Base-by-base conservation (phyloP, 92 coral and sea anemone genomes). In the Actinostola sp. region DNA sequence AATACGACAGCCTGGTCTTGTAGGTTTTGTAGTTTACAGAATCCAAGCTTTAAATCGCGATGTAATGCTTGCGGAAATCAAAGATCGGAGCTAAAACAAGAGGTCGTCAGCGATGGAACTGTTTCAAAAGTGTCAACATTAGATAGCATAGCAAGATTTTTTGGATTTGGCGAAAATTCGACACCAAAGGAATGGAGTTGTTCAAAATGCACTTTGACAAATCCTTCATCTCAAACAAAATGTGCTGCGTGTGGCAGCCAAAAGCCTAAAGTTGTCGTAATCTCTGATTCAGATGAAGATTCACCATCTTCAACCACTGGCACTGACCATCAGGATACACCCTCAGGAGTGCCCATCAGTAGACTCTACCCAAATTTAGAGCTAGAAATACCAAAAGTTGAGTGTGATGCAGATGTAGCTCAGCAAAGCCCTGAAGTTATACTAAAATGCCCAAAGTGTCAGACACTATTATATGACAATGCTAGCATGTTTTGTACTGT, bases 361-460 rank as follows among this genome's bases (percentile, higher is more conserved):
- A 69, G 78, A 15, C 71, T 87, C 11, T 74, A 89, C 48, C 96
- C 92, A 14, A 54, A 63, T 49, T 29, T 87, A 46, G 70, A 81
- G 11, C 19, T 84, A 20, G 89, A 84, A 30, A 62, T 77, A 28
- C 61, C 76, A 25, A 34, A 45, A 17, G 75, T 92, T 48, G 96
- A 86, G 20, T 55, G 88, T 6, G 79, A 86, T 70, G 70, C 90
- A 17, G 76, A 80, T 32, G 66, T 84, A 31, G 90, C 82, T 26
- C 83, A 78, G 38, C 90, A 87, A 56, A 77, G 89, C 44, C 81
- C 91, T 13, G 95, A 92, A 21, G 82, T 85, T 45, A 28, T 78
- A 8, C 76, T 95, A 20, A 92, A 92, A 70, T 95, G 99, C 62
- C 83, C 88, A 42, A 84, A 83, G 16, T 95, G 99, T 85, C 95